These are phyloP conservation scores for Rutilus rutilus DNA, from an alignment of 2,113 vertebrate genomes.

Conservation along the genomic window DNA sequence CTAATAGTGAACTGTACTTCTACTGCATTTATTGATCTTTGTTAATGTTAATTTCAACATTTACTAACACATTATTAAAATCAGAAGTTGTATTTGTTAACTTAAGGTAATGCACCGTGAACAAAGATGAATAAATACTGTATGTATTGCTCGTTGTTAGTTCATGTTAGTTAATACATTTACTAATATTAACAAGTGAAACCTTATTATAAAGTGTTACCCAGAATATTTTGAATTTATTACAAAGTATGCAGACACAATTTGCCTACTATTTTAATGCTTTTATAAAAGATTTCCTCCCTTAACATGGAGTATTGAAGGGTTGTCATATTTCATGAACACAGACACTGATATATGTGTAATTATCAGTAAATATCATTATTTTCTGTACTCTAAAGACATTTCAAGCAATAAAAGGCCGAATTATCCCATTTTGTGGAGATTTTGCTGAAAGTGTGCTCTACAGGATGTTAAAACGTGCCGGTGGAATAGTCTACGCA, in stretches of 20 bases:
- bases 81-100: no score
- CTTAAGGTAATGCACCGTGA: no score
- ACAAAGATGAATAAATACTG: no score
- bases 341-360: not conserved
- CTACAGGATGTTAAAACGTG: constrained; percentile 66
- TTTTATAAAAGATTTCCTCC: not conserved
- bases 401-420: not conserved
- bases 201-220: no score
- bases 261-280: not conserved
- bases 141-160: no score
- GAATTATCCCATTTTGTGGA: constrained; percentile 10
- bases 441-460: constrained; percentile 61
- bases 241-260: not conserved
- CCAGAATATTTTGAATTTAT: not conserved
- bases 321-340: not conserved
- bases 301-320: not conserved
- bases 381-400: not conserved
- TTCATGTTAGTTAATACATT: no score
- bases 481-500: constrained; percentile 55
- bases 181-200: no score
- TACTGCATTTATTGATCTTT: no score
- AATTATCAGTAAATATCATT: constrained; percentile 2
- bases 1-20: no score
- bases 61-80: no score
- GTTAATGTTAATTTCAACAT: no score